Evolutionary conservation across 2,888 invertebrate genomes (phyloP), one percentile per base, ranked within the genome.

Genomic region (Liposcelis brunnea): DNA sequence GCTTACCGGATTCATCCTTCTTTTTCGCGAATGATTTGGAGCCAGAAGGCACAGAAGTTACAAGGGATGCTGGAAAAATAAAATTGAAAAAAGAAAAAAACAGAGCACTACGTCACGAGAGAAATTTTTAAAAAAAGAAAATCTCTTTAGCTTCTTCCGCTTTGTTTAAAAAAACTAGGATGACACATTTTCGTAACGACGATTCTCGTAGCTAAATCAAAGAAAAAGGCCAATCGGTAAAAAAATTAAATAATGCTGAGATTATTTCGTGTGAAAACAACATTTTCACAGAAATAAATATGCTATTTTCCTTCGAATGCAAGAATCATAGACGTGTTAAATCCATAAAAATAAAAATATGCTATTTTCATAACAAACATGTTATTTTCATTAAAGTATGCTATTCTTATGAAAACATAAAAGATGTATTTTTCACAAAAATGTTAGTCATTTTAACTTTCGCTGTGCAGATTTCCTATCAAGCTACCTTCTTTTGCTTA

Each of bases 11-110:
- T 26, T 26, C 26, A 26, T 26, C 26, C 26, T 26, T 26, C 8
- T 26, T 26, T 26, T 26, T 26, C 26, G 26, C 8, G 26, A 26
- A 26, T 71, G 70, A 69, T 72, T 72, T 74, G 66, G 70, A 70
- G 68, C 72, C 75, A 73, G 74, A 73, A 69, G 74, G 75, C 69
- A 72, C 72, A 70, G 74, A 74, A 68, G 77, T 76, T 70, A 75
- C 75, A 69, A 77, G 71, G 73, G 75, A 76, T 66, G 77, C 77
- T 78, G 76, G 69, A 75, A 75, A 64, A 67, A 65, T 59, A 59
- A 53, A 56, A 51, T 46, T 47, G 53, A 50, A 52, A n/a, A n/a
- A 63, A 62, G 63, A 63, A 57, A 40, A 45, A 44, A 63, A 51
- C 50, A 49, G 54, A 57, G 56, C 8, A 26, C 26, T 26, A 26